phyloP scores from a whole-genome alignment of 37 sponge, comb jelly and placozoan genomes.

The Petrosia ficiformis region DNA sequence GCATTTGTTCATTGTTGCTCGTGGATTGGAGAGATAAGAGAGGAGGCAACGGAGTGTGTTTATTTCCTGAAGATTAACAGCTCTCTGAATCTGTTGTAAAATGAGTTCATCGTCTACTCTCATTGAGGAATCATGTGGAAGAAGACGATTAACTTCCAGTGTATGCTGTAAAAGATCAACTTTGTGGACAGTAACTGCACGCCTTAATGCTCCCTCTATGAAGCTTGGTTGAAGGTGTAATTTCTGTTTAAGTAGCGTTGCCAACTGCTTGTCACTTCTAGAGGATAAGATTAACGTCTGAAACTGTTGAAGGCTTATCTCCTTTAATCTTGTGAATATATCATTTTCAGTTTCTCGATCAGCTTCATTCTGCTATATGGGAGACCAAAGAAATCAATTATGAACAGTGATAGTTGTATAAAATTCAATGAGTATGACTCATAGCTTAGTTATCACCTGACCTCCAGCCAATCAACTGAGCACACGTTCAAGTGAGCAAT shows the following conservation, averaged over 20 bases:
- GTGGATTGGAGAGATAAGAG: constrained; percentile 37
- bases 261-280: constrained; percentile 10
- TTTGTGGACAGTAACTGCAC: constrained; percentile 4
- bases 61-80: constrained; percentile 27
- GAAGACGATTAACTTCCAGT: constrained; percentile 32
- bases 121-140: constrained; percentile 34
- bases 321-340: not conserved
- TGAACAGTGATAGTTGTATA: too few species aligned
- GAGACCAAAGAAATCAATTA: too few species aligned
- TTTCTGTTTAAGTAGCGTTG: constrained; percentile 5
- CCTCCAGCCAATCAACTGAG: too few species aligned
- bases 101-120: constrained; percentile 35
- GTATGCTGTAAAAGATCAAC: constrained; percentile 23
- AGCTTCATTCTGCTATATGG: not conserved
- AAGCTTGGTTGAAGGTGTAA: constrained; percentile 10
- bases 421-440: too few species aligned
- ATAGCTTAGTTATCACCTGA: too few species aligned
- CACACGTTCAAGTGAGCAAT: too few species aligned
- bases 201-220: constrained; percentile 16
- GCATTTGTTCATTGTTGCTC: constrained; percentile 4
- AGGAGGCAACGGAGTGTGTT: constrained; percentile 38
- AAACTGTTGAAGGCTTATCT: constrained; percentile 33
- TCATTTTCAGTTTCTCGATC: not conserved
- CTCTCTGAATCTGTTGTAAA: constrained; percentile 41
- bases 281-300: not conserved